Conservation (phyloP, 1,140 invertebrate genomes). For the Neodiprion lecontei region DNA sequence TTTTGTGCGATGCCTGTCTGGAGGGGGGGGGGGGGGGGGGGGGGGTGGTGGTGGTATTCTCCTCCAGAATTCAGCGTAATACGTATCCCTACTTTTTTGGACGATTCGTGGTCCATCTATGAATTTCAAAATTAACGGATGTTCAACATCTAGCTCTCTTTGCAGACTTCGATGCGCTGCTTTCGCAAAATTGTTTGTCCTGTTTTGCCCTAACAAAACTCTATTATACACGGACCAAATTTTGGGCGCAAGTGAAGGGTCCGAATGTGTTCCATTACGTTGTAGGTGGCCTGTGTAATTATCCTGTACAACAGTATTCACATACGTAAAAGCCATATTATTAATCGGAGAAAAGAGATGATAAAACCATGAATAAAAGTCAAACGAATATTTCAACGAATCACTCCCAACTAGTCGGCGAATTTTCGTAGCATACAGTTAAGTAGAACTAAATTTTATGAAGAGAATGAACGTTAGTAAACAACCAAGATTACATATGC, state of each 20-base stretch:
- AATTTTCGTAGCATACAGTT: no score
- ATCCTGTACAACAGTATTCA: slow-evolving; percentile 1
- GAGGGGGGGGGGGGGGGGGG: background rate
- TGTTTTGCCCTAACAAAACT: slow-evolving; percentile 12
- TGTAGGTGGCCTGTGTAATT: slow-evolving; percentile 16
- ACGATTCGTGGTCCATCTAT: slow-evolving; percentile 14
- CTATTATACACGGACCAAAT: slow-evolving; percentile 21
- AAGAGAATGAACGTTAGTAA: no score
- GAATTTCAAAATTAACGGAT: slow-evolving; percentile 25
- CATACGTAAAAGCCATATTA: no score
- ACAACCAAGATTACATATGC: no score
- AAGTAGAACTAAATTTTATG: no score
- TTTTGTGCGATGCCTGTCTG: slow-evolving; percentile 18
- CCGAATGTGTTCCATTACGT: background rate
- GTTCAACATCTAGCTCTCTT: slow-evolving; percentile 16
- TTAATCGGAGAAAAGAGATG: no score
- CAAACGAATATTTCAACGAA: no score
- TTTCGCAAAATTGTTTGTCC: slow-evolving; percentile 22
- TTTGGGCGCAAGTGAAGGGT: background rate
- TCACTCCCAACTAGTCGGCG: no score
- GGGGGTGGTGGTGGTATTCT: background rate
- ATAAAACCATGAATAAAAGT: no score
- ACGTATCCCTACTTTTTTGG: slow-evolving; percentile 11
- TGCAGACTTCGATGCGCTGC: slow-evolving; percentile 21
- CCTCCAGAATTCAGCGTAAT: background rate